Base-by-base conservation (phyloP, 2,113 vertebrate genomes). In the Parotia lawesii region DNA sequence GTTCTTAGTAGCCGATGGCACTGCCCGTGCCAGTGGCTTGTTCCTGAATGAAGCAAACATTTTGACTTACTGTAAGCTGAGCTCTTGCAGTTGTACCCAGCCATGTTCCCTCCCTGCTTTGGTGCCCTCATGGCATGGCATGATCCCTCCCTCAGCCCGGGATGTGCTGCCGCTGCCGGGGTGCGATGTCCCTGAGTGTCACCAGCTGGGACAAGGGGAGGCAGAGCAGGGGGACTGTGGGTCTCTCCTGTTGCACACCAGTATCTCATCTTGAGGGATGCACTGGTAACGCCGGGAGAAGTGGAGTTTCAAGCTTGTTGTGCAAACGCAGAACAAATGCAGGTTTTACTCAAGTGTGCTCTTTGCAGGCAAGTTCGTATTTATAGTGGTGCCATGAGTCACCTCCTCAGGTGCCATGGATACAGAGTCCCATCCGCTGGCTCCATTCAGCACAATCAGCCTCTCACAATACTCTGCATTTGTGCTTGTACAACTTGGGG, bases 1-100 rank as follows among this genome's bases (percentile, higher is more conserved):
- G 54, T 91, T 69, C 90, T 56, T 28, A 80, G 95, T 38, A 79
- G 80, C 65, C 81, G 37, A 23, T 88, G 92, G 94, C 94, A 83
- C 87, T 74, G 87, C 73, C 45, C 54, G 7, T 8, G 33, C 57
- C 96, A 33, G 62, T 27, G 91, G 33, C 74, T 94, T 27, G 33
- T 8, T 83, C 14, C 40, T 33, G 44, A 20, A 66, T 9, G 56
- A 70, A 29, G 44, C 61, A 70, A 84, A 87, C 65, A 5, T 71
- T 85, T n/a, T 25, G 40, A 61, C 35, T 89, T 33, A 6, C n/a
- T 35, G 10, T 18, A 23, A 23, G 28, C 45, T 72, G 51, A 79
- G 48, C 51, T 91, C 57, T 37, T n/a, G 65, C 40, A n/a, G 64
- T 12, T 22, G 58, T 29, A 15, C 54, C 18, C 62, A 37, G 53